These are phyloP conservation scores for Rhincodon typus DNA, from an alignment of 2,797 vertebrate species.

Conservation along the genomic window DNA sequence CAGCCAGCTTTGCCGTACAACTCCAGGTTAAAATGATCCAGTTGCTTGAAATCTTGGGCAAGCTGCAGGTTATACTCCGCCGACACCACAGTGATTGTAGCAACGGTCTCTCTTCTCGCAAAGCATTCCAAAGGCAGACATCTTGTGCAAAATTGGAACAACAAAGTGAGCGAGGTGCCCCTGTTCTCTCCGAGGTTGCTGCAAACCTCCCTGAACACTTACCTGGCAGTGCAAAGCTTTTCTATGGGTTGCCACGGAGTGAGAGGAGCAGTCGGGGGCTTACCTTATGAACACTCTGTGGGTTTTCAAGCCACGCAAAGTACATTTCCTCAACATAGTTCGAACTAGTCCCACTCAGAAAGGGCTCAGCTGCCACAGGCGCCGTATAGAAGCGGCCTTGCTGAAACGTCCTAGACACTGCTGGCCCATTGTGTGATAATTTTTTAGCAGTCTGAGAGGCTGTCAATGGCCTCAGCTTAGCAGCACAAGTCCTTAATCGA, in stretches of 20 bases:
- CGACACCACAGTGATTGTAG: background rate
- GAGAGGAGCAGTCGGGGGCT: slow-evolving; percentile 40
- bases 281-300: slow-evolving; percentile 94
- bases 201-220: background rate
- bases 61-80: background rate
- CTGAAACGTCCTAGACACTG: slow-evolving; percentile 66
- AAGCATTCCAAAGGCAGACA: background rate
- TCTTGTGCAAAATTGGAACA: no score
- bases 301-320: slow-evolving; percentile 86
- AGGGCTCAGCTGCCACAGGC: slow-evolving; percentile 75
- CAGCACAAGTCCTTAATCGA: slow-evolving; percentile 78
- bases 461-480: slow-evolving; percentile 71
- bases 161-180: no score
- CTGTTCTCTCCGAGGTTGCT: background rate
- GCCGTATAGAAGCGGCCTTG: slow-evolving; percentile 62
- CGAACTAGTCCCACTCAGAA: slow-evolving; percentile 83
- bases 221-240: background rate
- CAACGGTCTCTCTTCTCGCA: background rate
- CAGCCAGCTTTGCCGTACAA: background rate
- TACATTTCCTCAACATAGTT: slow-evolving; percentile 98
- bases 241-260: background rate
- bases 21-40: background rate
- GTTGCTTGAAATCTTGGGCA: background rate
- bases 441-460: slow-evolving; percentile 65
- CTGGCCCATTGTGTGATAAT: slow-evolving; percentile 54